Evolutionary conservation across 2,797 vertebrate genomes (phyloP), one percentile per base, ranked within the genome.

Genomic region (Dryobates pubescens): DNA sequence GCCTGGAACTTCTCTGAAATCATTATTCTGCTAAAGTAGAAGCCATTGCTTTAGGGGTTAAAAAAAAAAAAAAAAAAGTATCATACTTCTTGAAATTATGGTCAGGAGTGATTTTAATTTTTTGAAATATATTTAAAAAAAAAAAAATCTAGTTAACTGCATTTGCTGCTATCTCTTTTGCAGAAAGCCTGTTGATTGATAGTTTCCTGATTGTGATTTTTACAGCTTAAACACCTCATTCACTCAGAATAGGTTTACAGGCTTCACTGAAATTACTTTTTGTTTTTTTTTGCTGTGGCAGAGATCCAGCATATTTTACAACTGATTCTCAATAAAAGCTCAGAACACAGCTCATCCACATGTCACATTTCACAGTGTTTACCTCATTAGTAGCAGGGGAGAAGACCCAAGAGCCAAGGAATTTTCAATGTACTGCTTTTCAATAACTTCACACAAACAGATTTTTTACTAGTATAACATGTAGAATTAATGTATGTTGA

Each of bases 301-400:
- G 78, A 90, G 65, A 90, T 96, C 83, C 94, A 95, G 54, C 86
- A 81, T 93, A 91, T 94, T 96, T 96, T 95, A 82, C 71, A 95
- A 86, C 49, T 80, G 72, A 96, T 89, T 96, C 93, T 89, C 77
- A 96, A 94, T 78, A 84, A 95, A 96, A 95, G 77, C 54, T 76
- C 47, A 63, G 36, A 81, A 91, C 24, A 82, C 45, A 70, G 84
- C 38, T 95, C 68, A 94, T 81, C 61, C 88, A 85, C 84, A 88
- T 78, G 67, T 45, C 82, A 94, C 78, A 87, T 95, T 96, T 96
- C 68, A 96, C 41, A 82, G 51, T 88, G 43, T 94, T 97, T 93
- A 93, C 70, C 86, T 96, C 95, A 95, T 95, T 92, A 95, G 59
- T 76, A 94, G n/a, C 65, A 80, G 77, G 43, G 30, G 56, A 89